These are phyloP conservation scores for Synergus laeviventris DNA, from an alignment of 2,888 invertebrate species.

Conservation along the genomic window DNA sequence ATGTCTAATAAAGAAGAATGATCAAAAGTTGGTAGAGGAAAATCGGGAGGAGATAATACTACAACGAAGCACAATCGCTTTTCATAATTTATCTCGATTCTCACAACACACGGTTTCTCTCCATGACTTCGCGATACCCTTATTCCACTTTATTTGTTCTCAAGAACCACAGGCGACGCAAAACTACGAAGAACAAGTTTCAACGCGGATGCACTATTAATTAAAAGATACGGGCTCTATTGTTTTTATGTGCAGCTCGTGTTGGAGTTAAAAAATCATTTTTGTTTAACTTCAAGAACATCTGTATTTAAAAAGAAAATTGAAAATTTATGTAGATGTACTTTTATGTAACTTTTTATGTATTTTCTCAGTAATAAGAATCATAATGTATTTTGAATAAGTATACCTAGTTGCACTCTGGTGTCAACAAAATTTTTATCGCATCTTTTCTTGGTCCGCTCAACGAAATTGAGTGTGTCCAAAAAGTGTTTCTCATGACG, in stretches of 20 bases:
- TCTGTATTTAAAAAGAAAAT: neutral
- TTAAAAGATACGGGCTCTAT: constrained; percentile 34
- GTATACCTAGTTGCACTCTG: constrained; percentile 18
- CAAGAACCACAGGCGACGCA: constrained; percentile 22
- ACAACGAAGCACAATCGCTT: constrained; percentile 32
- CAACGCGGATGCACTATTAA: constrained; percentile 31
- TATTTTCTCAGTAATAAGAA: neutral
- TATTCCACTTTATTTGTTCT: constrained; percentile 36
- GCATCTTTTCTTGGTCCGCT: constrained; percentile 25
- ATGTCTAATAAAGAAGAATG: constrained; percentile 32
- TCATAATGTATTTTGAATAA: neutral
- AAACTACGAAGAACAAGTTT: constrained; percentile 33
- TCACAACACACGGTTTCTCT: constrained; percentile 28
- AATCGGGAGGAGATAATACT: constrained; percentile 35
- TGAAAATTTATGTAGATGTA: neutral
- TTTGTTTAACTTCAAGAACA: constrained; percentile 7
- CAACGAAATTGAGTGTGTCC: neutral
- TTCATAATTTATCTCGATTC: constrained; percentile 39
- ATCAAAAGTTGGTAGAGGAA: constrained; percentile 10
- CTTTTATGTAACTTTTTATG: no score
- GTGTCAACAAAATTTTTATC: neutral
- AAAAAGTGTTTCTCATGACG: constrained; percentile 9
- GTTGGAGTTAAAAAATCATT: neutral
- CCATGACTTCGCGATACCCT: constrained; percentile 24
- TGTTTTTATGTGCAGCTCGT: neutral